Percentiles rank a stretch among this genome's conserved stretches.
Conservation (phyloP, 30 jellyfish, hydroid and myxozoan species). For the Mastigias papua region DNA sequence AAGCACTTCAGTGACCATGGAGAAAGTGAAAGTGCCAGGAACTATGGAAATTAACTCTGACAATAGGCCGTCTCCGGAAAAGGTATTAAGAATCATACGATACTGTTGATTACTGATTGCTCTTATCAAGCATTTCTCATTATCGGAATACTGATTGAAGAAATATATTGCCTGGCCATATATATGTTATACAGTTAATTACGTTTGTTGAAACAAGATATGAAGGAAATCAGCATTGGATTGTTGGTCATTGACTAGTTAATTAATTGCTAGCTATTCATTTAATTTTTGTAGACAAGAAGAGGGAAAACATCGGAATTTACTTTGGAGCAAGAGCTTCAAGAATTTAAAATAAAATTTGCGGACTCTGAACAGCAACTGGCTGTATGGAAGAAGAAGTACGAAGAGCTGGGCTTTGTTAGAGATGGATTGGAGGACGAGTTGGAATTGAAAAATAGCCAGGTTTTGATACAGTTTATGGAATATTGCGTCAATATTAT, state of each 20-base stretch:
- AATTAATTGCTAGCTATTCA: neutral
- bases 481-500: no score
- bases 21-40: constrained; percentile 42
- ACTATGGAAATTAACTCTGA: constrained; percentile 19
- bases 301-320: constrained; percentile 38
- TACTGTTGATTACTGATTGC: no score
- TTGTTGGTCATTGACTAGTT: neutral
- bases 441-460: constrained; percentile 52
- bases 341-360: constrained; percentile 72
- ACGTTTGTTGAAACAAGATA: no score
- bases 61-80: constrained; percentile 39
- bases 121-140: no score
- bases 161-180: no score
- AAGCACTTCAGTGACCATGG: constrained; percentile 57
- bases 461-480: constrained; percentile 54
- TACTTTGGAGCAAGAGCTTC: constrained; percentile 62
- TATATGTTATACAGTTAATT: no score
- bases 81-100: no score
- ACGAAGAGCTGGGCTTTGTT: constrained; percentile 55
- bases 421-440: constrained; percentile 62
- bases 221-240: no score
- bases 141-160: no score
- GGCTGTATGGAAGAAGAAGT: constrained; percentile 65
- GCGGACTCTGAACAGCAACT: constrained; percentile 78
- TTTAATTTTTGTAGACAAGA: constrained; percentile 48